phyloP scores from a whole-genome alignment of 2,888 invertebrate species.

The Andrena dorsata region DNA sequence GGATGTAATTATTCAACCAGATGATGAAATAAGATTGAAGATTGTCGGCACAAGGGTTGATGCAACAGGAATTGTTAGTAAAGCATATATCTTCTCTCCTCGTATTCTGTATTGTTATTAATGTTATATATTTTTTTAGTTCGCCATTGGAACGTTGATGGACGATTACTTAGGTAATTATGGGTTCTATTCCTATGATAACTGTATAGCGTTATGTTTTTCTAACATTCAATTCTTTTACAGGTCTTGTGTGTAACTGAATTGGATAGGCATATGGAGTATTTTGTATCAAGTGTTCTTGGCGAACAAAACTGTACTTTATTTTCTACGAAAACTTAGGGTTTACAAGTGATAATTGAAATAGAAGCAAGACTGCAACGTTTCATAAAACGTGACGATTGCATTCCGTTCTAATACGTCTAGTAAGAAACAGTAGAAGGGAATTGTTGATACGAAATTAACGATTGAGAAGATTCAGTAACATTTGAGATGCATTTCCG shows the following conservation, averaged over 20 bases:
- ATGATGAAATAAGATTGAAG: slow-evolving; percentile 98
- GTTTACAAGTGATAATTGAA: neutral
- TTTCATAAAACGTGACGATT: neutral
- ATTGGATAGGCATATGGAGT: neutral
- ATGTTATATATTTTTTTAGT: slow-evolving; percentile 88
- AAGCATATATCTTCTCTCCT: slow-evolving; percentile 28
- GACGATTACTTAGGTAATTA: slow-evolving; percentile 97
- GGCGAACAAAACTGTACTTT: slow-evolving; percentile 14
- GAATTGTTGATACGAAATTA: neutral
- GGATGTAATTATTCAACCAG: slow-evolving; percentile 98
- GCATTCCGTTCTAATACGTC: neutral
- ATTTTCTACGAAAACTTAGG: neutral
- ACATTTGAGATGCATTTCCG: neutral
- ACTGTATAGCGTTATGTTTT: slow-evolving; percentile 18
- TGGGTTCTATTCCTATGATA: slow-evolving; percentile 72
- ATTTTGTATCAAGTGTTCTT: neutral
- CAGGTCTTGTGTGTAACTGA: slow-evolving; percentile 79
- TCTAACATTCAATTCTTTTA: slow-evolving; percentile 39
- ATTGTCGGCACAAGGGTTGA: slow-evolving; percentile 99
- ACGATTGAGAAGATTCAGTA: neutral
- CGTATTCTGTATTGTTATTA: slow-evolving; percentile 28
- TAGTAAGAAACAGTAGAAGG: neutral
- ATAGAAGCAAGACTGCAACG: neutral
- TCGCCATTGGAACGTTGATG: slow-evolving; percentile 99
- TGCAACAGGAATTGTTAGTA: slow-evolving; percentile 98